Base-by-base conservation (phyloP, 2,113 vertebrate species). In the Dolichallabes microphthalmus region DNA sequence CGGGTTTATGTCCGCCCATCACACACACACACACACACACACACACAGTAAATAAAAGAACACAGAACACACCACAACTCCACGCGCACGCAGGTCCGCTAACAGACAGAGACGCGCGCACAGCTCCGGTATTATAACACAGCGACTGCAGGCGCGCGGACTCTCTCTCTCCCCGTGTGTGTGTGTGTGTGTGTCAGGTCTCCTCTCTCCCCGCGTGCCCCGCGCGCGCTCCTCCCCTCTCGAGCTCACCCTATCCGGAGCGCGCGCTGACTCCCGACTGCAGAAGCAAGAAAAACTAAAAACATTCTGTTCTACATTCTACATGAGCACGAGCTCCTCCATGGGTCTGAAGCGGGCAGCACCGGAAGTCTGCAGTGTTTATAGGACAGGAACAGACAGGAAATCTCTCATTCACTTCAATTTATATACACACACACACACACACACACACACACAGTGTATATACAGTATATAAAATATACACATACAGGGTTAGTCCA, bases 261-360 rank as follows among this genome's bases (percentile, higher is more conserved):
- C 57, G 35, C 58, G 61, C 39, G 60, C 60, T 64, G 79, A 81
- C 32, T 39, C 25, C 60, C 50, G 64, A 81, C 14, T 81, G 39
- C 60, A 27, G 60, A 12, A 45, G 17, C 57, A 64, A 17, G 12
- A 76, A 13, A 25, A 45, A 25, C 22, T 25, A 25, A 25, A 50
- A 50, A 74, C 1, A 52, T n/a, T n/a, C 71, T 75, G 20, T 50
- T 52, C n/a, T 3, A 12, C 2, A 45, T 25, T 52, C 7, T 27
- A 30, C 12, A 15, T 52, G 45, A 27, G 45, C 71, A 14, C 45
- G 11, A 14, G 39, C n/a, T 15, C 68, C 30, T 64, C 61, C 0
- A 14, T 32, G 64, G 4, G 14, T 68, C 14, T 10, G n/a, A 27
- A 63, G 2, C 3, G 25, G n/a, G 61, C 3, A 13, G 61, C 25